Evolutionary conservation across 2,888 invertebrate species (phyloP).

Genomic region (Acanthosepion pharaonis): DNA sequence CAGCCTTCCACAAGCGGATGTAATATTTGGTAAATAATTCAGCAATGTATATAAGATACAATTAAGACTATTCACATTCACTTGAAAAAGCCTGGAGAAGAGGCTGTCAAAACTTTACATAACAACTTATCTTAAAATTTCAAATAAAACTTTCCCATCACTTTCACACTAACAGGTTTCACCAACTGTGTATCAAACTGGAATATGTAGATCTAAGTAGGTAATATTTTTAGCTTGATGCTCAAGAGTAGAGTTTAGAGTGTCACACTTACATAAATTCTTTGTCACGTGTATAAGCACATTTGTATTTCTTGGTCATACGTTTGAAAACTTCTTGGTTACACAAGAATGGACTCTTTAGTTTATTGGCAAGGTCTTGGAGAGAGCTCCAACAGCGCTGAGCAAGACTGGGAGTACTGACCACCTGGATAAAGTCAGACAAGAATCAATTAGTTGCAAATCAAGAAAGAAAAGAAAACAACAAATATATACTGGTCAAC

Average conservation of each 20-base stretch:
- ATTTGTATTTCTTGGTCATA: constrained; percentile 86
- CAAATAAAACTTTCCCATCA: background rate
- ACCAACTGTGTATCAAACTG: background rate
- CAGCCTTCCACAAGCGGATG: too few species aligned
- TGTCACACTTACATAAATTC: constrained; percentile 86
- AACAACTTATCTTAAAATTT: background rate
- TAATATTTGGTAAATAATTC: too few species aligned
- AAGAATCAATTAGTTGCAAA: background rate
- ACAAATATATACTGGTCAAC: too few species aligned
- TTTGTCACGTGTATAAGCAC: constrained; percentile 91
- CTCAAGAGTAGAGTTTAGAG: background rate
- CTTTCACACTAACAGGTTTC: background rate
- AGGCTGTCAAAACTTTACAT: too few species aligned
- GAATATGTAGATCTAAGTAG: background rate
- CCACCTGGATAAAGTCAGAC: background rate
- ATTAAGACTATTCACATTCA: too few species aligned
- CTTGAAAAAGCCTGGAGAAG: too few species aligned
- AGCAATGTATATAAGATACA: too few species aligned
- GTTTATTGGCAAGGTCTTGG: constrained; percentile 53
- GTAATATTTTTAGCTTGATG: background rate
- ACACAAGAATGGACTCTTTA: constrained; percentile 81
- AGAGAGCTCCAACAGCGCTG: background rate
- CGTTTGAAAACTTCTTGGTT: constrained; percentile 85
- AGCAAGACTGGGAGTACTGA: background rate
- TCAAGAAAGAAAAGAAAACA: background rate